Evolutionary conservation across 1,140 invertebrate genomes (phyloP), one percentile per base, ranked within the genome.

Genomic region (Cydia amplana): DNA sequence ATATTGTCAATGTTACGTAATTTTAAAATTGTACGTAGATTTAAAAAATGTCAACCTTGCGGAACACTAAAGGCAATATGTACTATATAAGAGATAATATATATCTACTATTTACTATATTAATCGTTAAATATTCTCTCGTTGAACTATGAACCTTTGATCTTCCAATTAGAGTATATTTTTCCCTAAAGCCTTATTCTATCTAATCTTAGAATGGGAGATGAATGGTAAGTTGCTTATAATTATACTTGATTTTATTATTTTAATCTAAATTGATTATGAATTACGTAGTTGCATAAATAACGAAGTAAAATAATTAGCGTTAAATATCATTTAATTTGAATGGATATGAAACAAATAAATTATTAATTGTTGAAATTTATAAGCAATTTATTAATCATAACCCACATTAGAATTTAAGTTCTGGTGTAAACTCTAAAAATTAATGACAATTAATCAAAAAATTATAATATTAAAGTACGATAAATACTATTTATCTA

Each of bases 31-130:
- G 3, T 64, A 64, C 23, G 14, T 67, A 28, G 16, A 10, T 67
- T 32, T 36, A 36, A 28, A 65, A 14, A 65, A 67, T 23, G 55
- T 20, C 0, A 67, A 70, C 16, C 32, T 70, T 70, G 65, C n/a
- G 65, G 65, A 70, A 70, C 65, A 70, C n/a, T 70, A 2, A 23
- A 43, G 65, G 65, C 65, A 70, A 70, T 70, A n/a, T n/a, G n/a
- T n/a, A 70, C 32, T 70, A 70, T 9, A 16, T 70, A 43, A 70
- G 16, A 70, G 5, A 70, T 40, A 36, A 12, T n/a, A n/a, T n/a
- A n/a, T n/a, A n/a, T n/a, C 3, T 46, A 40, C 64, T 67, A 70
- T 70, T 70, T 70, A 70, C 65, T 70, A 70, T 36, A 36, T 70
- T 70, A 40, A 40, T 70, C 32, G 65, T 70, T 70, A 40, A 5